phyloP scores from a whole-genome alignment of 2,888 invertebrate genomes.

The Cephus sareptanus region DNA sequence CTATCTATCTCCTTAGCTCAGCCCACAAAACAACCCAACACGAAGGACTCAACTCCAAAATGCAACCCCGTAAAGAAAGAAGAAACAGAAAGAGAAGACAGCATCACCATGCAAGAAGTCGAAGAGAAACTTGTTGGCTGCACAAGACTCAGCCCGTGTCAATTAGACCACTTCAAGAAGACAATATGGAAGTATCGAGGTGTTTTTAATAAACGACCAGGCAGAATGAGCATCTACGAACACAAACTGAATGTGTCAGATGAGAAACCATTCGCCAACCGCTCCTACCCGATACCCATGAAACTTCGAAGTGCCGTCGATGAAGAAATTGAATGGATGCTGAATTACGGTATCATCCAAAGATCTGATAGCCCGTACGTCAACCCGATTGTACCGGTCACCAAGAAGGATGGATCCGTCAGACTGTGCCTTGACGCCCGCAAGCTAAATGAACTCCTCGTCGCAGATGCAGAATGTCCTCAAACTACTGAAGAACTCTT shows the following conservation, averaged over 20 bases:
- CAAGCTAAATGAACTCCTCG: neutral
- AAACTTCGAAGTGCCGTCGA: neutral
- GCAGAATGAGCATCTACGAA: neutral
- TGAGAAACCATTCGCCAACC: no score
- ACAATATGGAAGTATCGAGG: neutral
- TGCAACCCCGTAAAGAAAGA: no score
- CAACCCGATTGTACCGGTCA: no score
- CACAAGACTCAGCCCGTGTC: no score
- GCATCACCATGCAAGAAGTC: no score
- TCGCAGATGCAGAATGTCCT: neutral
- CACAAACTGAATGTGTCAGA: neutral
- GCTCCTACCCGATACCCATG: neutral
- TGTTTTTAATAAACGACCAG: constrained; percentile 4
- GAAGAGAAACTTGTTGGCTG: no score
- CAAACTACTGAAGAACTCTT: neutral
- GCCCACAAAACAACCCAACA: no score
- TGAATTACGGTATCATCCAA: neutral
- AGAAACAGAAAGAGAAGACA: no score
- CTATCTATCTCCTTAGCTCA: no score
- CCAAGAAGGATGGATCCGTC: neutral
- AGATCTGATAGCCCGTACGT: neutral
- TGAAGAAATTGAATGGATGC: constrained; percentile 3
- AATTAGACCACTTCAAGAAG: no score
- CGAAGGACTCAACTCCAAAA: no score
- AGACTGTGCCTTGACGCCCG: neutral